These are phyloP conservation scores for Noctua janthe DNA, from an alignment of 2,888 invertebrate genomes.

Conservation along the genomic window DNA sequence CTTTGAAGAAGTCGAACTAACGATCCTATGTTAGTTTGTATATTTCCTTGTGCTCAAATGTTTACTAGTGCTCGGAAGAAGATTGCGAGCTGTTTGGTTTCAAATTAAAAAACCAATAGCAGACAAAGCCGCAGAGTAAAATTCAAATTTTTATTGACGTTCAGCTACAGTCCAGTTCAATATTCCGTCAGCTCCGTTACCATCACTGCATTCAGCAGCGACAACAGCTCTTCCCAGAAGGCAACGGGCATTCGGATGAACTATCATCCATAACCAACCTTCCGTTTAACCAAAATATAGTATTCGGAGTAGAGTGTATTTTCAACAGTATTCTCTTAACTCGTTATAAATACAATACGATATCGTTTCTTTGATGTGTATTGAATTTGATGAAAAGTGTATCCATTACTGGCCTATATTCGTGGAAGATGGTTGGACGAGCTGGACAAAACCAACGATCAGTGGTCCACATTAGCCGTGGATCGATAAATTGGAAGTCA, in stretches of 20 bases:
- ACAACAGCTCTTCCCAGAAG: not conserved
- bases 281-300: constrained; percentile 8
- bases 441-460: not conserved
- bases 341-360: not conserved
- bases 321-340: constrained; percentile 26
- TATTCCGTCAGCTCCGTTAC: not conserved
- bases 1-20: constrained; percentile 10
- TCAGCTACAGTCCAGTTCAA: too few relatives aligned
- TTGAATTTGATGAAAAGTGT: not conserved
- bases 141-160: too few relatives aligned
- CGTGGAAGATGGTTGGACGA: not conserved
- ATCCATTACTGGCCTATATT: not conserved
- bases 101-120: not conserved
- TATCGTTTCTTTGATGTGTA: constrained; percentile 20
- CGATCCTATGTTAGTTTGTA: constrained; percentile 10
- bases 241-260: not conserved
- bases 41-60: not conserved
- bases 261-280: not conserved
- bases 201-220: not conserved
- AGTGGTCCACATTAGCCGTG: not conserved
- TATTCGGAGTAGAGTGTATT: not conserved
- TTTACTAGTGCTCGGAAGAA: not conserved
- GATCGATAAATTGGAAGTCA: not conserved
- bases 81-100: not conserved
- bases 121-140: not conserved